phyloP scores from a whole-genome alignment of 2,113 vertebrate species.

The Mungos mungo region DNA sequence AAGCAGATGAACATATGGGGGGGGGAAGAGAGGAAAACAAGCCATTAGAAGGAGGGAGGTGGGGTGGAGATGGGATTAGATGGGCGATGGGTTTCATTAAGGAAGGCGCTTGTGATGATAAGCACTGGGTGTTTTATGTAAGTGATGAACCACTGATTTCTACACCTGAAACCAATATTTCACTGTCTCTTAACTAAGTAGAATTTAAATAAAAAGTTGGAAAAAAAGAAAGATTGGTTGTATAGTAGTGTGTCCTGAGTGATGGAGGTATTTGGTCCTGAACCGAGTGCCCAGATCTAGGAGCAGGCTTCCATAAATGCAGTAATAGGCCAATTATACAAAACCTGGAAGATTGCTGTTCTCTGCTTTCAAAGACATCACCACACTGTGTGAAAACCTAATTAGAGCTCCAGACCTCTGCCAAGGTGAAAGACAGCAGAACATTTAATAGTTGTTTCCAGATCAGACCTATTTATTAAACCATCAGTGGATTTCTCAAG shows the following conservation, averaged over 20 bases:
- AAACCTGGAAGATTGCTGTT: neutral
- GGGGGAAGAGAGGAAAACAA: too few relatives aligned
- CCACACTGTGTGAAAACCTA: neutral
- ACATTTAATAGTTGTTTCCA: neutral
- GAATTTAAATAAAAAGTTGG: too few relatives aligned
- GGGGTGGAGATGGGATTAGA: too few relatives aligned
- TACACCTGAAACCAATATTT: too few relatives aligned
- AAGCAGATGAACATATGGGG: too few relatives aligned
- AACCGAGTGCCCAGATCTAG: neutral
- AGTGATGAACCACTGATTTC: too few relatives aligned
- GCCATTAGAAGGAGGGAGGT: too few relatives aligned
- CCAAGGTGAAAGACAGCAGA: neutral
- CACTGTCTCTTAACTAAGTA: too few relatives aligned
- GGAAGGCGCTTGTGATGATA: too few relatives aligned
- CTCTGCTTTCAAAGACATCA: neutral
- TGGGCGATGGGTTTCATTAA: too few relatives aligned
- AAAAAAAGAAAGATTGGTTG: neutral
- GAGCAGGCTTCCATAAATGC: neutral
- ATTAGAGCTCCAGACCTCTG: conserved; percentile 21
- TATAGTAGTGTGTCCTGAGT: too few relatives aligned
- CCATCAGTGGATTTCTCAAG: neutral
- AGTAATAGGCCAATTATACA: neutral
- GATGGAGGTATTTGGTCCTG: neutral
- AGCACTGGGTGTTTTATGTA: too few relatives aligned
- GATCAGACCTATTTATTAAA: neutral